Conservation (phyloP, 2,888 invertebrate species). For the Antheraea assamensis region DNA sequence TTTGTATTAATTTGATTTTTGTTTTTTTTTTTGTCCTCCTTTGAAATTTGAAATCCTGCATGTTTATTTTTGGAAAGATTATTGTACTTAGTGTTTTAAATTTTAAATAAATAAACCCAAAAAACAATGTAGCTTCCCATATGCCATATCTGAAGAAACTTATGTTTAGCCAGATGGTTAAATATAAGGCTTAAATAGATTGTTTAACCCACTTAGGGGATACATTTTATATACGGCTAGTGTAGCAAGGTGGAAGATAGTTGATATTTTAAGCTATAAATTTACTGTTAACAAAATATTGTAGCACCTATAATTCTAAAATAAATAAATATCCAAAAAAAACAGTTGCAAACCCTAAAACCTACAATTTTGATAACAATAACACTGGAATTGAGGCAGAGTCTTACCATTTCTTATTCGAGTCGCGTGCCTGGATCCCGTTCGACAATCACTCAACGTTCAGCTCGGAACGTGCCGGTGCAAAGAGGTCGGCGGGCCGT, state of each 20-base stretch:
- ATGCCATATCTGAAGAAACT: too few species aligned
- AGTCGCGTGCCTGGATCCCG: conserved; percentile 10
- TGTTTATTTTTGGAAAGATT: too few species aligned
- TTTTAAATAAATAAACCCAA: too few species aligned
- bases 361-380: conserved; percentile 10
- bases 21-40: too few species aligned
- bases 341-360: not conserved
- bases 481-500: conserved; percentile 20
- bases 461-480: conserved; percentile 3
- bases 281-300: not conserved
- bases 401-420: conserved; percentile 9
- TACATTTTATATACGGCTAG: too few species aligned
- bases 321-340: not conserved
- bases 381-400: conserved; percentile 1
- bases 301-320: not conserved
- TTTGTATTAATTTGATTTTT: too few species aligned
- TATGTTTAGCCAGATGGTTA: too few species aligned
- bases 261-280: not conserved
- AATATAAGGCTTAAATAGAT: too few species aligned
- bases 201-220: too few species aligned
- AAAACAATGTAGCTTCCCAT: too few species aligned
- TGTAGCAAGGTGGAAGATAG: not conserved
- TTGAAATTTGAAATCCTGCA: too few species aligned
- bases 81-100: too few species aligned
- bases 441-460: conserved; percentile 11